A percentile compares a stretch with the other conserved stretches of the same genome.
Conservation (phyloP, 2,797 vertebrate species). For the Pygocentrus nattereri region DNA sequence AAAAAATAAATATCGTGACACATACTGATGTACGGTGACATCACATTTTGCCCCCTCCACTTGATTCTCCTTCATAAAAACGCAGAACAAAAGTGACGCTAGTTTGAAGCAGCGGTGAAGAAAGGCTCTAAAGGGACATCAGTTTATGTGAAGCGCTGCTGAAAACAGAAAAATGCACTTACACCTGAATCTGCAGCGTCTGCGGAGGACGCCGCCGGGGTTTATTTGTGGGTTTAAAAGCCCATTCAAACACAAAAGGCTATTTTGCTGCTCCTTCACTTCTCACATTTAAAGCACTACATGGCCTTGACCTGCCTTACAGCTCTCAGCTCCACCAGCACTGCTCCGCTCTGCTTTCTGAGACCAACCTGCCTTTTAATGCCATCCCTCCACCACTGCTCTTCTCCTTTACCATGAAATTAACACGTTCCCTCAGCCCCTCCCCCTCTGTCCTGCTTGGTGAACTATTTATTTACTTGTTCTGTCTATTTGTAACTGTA, state of each 20-base stretch:
- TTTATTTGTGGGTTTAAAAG: slow-evolving; percentile 20
- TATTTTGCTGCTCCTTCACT: slow-evolving; percentile 7
- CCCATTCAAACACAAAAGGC: slow-evolving; percentile 21
- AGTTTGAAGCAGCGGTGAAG: slow-evolving; percentile 11
- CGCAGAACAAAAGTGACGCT: background rate
- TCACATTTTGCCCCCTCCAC: too few relatives aligned
- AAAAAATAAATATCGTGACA: too few relatives aligned
- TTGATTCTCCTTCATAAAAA: background rate
- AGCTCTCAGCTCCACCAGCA: background rate
- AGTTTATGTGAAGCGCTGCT: background rate
- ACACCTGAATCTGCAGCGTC: background rate
- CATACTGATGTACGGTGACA: too few relatives aligned
- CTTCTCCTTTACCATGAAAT: background rate
- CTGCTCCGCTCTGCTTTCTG: background rate
- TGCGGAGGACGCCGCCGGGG: background rate
- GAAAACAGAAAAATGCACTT: slow-evolving; percentile 9
- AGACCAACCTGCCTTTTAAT: background rate
- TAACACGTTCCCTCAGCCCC: too few relatives aligned
- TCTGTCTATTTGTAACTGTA: too few relatives aligned
- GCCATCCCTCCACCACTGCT: background rate
- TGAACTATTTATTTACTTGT: too few relatives aligned
- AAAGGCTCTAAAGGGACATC: slow-evolving; percentile 2
- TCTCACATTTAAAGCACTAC: background rate
- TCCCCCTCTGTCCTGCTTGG: too few relatives aligned
- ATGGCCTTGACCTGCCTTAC: background rate